Percentiles rank a stretch among this genome's conserved stretches.
These are phyloP conservation scores for Netelia inedita DNA, from an alignment of 2,888 invertebrate genomes.

Conservation along the genomic window DNA sequence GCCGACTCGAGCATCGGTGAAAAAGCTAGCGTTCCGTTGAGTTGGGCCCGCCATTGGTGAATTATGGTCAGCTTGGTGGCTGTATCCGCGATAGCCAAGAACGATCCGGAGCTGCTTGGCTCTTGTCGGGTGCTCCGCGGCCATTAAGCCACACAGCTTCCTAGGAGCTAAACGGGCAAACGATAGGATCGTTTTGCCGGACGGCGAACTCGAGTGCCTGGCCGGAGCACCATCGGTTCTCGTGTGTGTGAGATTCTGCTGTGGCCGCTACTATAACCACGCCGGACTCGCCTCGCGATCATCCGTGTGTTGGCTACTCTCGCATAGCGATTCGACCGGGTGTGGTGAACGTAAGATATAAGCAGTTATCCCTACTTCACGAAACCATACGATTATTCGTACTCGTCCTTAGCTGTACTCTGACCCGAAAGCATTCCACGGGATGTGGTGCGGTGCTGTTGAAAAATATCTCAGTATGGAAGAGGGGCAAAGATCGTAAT, in stretches of 20 bases:
- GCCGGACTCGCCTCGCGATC: constrained; percentile 1
- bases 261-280: constrained; percentile 14
- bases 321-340: constrained; percentile 56
- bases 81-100: constrained; percentile 65
- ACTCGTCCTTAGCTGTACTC: constrained; percentile 51
- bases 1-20: constrained; percentile 27
- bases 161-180: constrained; percentile 71
- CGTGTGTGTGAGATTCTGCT: constrained; percentile 14
- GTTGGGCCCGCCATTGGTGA: constrained; percentile 54
- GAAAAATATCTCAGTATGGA: too few species aligned
- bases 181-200: constrained; percentile 68
- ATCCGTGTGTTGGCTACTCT: constrained; percentile 35
- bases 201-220: constrained; percentile 45
- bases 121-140: constrained; percentile 35
- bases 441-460: too few species aligned
- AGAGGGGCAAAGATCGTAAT: too few species aligned
- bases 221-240: constrained; percentile 38
- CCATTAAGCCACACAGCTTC: constrained; percentile 69
- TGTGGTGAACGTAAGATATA: constrained; percentile 52
- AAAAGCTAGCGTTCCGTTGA: constrained; percentile 46
- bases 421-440: constrained; percentile 27
- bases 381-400: constrained; percentile 46
- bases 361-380: constrained; percentile 47
- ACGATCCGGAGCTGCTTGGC: constrained; percentile 35
- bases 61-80: constrained; percentile 57